phyloP scores from a whole-genome alignment of 2,888 invertebrate species.

The Antitype chi region DNA sequence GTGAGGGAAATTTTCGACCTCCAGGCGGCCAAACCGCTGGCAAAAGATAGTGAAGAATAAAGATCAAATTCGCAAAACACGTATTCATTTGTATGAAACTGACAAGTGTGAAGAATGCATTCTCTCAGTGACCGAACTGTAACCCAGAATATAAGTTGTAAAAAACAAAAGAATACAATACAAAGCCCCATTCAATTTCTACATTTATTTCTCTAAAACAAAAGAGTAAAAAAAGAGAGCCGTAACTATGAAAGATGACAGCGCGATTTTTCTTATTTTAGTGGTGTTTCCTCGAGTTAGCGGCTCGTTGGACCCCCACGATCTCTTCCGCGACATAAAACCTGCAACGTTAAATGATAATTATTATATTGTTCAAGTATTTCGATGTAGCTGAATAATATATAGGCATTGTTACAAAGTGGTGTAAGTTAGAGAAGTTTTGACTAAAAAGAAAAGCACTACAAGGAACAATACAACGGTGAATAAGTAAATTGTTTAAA shows the following conservation, averaged over 20 bases:
- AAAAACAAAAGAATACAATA: constrained; percentile 22
- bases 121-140: background rate
- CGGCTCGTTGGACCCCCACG: constrained; percentile 69
- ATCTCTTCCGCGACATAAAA: constrained; percentile 88
- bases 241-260: constrained; percentile 57
- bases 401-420: constrained; percentile 76
- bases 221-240: constrained; percentile 50
- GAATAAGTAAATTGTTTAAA: background rate
- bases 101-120: too few species aligned
- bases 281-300: constrained; percentile 71
- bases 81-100: too few species aligned
- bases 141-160: background rate
- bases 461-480: background rate
- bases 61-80: too few species aligned
- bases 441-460: background rate
- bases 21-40: too few species aligned
- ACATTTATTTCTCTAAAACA: constrained; percentile 47
- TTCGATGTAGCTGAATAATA: constrained; percentile 87
- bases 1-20: too few species aligned
- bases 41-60: too few species aligned
- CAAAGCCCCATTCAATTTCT: constrained; percentile 31
- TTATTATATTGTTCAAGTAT: constrained; percentile 90
- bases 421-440: constrained; percentile 67
- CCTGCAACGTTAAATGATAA: constrained; percentile 87
- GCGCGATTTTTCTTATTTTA: constrained; percentile 57